These are phyloP conservation scores for Cydia strobilella DNA, from an alignment of 1,140 invertebrate species.

Conservation along the genomic window DNA sequence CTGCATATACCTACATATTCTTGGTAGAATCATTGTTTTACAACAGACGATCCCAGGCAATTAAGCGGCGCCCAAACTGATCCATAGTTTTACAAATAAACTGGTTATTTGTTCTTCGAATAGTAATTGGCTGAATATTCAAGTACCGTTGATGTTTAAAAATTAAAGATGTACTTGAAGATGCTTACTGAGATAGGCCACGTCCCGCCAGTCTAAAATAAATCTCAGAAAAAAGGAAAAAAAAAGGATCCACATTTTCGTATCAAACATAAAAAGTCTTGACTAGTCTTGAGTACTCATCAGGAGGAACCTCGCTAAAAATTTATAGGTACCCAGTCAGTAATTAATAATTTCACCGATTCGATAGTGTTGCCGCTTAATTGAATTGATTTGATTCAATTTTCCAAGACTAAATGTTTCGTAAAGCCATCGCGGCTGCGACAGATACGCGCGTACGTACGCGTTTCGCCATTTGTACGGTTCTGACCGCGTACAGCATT, in stretches of 20 bases:
- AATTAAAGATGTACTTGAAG: too few relatives aligned
- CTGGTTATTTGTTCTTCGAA: too few relatives aligned
- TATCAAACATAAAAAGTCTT: neutral
- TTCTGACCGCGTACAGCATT: neutral
- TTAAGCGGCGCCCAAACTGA: too few relatives aligned
- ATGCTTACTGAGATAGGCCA: too few relatives aligned
- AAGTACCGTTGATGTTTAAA: too few relatives aligned
- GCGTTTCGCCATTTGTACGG: constrained; percentile 10
- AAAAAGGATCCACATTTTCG: neutral
- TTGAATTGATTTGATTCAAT: neutral
- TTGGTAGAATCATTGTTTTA: too few relatives aligned
- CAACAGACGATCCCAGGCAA: too few relatives aligned
- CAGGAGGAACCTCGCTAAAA: neutral
- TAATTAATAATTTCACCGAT: neutral
- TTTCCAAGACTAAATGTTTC: neutral
- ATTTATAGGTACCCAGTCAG: neutral
- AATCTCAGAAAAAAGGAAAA: too few relatives aligned
- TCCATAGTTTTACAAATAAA: too few relatives aligned
- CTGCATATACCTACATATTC: neutral
- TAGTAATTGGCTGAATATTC: too few relatives aligned
- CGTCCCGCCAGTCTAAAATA: too few relatives aligned
- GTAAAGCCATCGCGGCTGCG: neutral
- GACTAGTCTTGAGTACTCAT: neutral
- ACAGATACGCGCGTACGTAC: constrained; percentile 11
- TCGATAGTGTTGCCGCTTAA: constrained; percentile 1